A percentile compares a stretch with the other conserved stretches of the same genome.
Conservation (phyloP, 2,888 invertebrate genomes). For the Charanyca ferruginea region DNA sequence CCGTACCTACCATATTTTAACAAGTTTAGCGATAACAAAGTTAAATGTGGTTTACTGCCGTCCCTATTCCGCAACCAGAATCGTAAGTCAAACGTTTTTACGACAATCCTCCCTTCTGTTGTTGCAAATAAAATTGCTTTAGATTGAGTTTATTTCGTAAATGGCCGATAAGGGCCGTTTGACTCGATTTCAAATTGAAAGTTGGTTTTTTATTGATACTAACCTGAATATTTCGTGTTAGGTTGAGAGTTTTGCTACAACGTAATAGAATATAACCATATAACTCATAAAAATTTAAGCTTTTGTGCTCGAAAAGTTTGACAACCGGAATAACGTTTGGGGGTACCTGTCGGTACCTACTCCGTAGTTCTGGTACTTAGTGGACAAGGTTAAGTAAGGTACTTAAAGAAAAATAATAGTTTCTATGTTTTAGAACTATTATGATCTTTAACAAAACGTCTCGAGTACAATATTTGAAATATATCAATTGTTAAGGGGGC, state of each 20-base stretch:
- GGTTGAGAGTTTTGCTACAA: neutral
- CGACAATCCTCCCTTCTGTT: constrained; percentile 42
- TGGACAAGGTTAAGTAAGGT: no score
- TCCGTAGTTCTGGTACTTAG: neutral
- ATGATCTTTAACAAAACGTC: no score
- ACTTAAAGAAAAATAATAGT: no score
- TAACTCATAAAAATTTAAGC: neutral
- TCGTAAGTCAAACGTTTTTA: constrained; percentile 51
- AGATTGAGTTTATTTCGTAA: constrained; percentile 46
- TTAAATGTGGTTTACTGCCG: constrained; percentile 36
- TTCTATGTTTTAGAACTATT: no score
- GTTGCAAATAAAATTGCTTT: constrained; percentile 48
- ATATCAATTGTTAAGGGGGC: no score
- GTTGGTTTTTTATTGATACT: constrained; percentile 20
- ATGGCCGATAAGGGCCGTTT: constrained; percentile 36
- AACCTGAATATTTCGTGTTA: constrained; percentile 35
- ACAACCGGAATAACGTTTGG: neutral
- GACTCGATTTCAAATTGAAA: constrained; percentile 38
- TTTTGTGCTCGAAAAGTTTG: neutral
- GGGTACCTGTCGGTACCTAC: no score
- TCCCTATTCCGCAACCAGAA: constrained; percentile 14
- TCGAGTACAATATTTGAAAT: no score
- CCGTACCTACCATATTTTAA: constrained; percentile 27
- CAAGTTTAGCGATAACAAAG: constrained; percentile 39
- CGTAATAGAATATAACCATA: constrained; percentile 15